Evolutionary conservation across 1,140 invertebrate species (phyloP), one percentile per base, ranked within the genome.

Genomic region (Polyergus mexicanus): DNA sequence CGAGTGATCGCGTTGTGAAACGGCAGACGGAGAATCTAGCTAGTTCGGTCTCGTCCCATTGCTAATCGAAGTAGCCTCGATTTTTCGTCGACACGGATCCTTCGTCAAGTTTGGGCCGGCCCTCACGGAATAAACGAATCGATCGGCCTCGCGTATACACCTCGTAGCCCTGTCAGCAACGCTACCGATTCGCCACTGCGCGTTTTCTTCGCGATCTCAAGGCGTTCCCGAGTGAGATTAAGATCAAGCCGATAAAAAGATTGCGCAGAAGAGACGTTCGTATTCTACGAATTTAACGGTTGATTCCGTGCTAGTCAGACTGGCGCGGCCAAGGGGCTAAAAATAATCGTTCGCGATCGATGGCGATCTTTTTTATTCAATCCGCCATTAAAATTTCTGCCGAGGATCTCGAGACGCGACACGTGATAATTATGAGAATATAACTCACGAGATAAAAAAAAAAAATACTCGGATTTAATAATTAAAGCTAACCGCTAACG

Each of bases 121-220:
- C 28, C 71, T 44, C 76, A 68, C 71, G 51, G 51, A 66, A 7
- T 51, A 69, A 69, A 58, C 38, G 47, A 63, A 76, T 88, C 77
- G 69, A 77, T 84, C 87, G 85, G 56, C 41, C 54, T 68, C 22
- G 28, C 38, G n/a, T 41, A 44, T 41, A 47, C 41, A 62, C 38
- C 62, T 75, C 84, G 28, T 76, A 65, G 32, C 28, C 69, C 69
- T 56, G 60, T 62, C n/a, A 54, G 44, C 32, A 56, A 71, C 60
- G 60, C 65, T 51, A 58, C 11, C 54, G 80, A 69, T 66, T 47
- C 65, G 60, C 41, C 19, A 41, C 7, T 22, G 16, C 56, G 51
- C 75, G 69, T 85, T 83, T 68, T 72, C 74, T 62, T 80, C 86
- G 77, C 76, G 68, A 22, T 65, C 41, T 75, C 88, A 89, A 89